Evolutionary conservation across 2,888 invertebrate species (phyloP).

Genomic region (Agapostemon virescens): DNA sequence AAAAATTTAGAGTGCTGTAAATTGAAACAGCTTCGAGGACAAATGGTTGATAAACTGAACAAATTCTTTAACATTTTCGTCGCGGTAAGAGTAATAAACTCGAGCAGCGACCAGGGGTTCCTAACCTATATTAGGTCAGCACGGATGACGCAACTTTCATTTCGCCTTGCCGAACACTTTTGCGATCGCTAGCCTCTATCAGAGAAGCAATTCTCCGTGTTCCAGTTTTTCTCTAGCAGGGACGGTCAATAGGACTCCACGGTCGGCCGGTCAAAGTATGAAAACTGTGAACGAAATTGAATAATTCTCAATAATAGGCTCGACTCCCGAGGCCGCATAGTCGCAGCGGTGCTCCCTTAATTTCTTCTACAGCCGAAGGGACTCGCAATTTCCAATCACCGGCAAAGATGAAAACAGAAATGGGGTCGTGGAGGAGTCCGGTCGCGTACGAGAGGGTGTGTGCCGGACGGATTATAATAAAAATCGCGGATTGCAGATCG

Average conservation of each 20-base stretch:
- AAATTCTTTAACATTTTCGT: no score
- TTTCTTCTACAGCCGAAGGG: background rate
- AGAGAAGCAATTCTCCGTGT: background rate
- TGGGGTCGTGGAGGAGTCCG: slow-evolving; percentile 24
- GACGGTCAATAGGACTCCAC: background rate
- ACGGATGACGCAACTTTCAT: background rate
- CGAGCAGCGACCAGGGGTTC: no score
- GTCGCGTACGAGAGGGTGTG: slow-evolving; percentile 39
- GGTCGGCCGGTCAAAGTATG: background rate
- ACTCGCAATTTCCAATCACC: slow-evolving; percentile 5
- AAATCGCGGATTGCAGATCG: slow-evolving; percentile 55
- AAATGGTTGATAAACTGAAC: no score
- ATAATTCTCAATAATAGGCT: background rate
- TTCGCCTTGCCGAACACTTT: background rate
- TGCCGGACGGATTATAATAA: slow-evolving; percentile 60
- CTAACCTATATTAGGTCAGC: background rate
- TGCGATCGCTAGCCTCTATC: background rate
- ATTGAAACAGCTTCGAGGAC: no score
- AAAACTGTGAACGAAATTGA: background rate
- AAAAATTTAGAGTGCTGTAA: no score
- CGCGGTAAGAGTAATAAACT: no score
- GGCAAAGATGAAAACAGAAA: slow-evolving; percentile 4
- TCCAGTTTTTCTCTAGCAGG: background rate
- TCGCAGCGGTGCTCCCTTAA: background rate
- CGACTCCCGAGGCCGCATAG: background rate